Conservation (phyloP, 2,888 invertebrate genomes). For the Cybosia mesomella region DNA sequence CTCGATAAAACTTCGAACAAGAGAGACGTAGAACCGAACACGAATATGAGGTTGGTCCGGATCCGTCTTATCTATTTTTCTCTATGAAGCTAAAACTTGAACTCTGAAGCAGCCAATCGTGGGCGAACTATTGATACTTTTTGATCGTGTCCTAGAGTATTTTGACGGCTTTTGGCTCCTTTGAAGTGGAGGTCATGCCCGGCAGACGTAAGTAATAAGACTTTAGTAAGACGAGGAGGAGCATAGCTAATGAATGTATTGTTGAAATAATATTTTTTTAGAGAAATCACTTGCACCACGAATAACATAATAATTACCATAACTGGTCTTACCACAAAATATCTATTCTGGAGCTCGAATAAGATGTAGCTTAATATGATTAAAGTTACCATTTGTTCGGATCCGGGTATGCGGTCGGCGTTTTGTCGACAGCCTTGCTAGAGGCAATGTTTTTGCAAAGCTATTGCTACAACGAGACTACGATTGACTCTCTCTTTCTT, state of each 20-base stretch:
- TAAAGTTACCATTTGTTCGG: slow-evolving; percentile 54
- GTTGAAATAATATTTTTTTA: too few species aligned
- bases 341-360: not conserved
- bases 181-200: too few species aligned
- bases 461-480: slow-evolving; percentile 72
- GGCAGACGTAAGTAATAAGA: too few species aligned
- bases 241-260: too few species aligned
- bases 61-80: too few species aligned
- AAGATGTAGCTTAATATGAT: not conserved
- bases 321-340: not conserved
- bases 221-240: too few species aligned
- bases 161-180: too few species aligned
- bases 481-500: slow-evolving; percentile 70
- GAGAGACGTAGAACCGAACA: not conserved
- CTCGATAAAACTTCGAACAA: not conserved
- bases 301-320: not conserved
- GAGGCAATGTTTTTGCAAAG: slow-evolving; percentile 79
- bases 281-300: not conserved
- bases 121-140: too few species aligned
- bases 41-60: too few species aligned
- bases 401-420: slow-evolving; percentile 59
- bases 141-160: too few species aligned
- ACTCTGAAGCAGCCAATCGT: too few species aligned
- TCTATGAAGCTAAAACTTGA: too few species aligned
- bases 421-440: slow-evolving; percentile 76